Base-by-base conservation (phyloP, 2,113 vertebrate species). In the Melanostigma gelatinosum region DNA sequence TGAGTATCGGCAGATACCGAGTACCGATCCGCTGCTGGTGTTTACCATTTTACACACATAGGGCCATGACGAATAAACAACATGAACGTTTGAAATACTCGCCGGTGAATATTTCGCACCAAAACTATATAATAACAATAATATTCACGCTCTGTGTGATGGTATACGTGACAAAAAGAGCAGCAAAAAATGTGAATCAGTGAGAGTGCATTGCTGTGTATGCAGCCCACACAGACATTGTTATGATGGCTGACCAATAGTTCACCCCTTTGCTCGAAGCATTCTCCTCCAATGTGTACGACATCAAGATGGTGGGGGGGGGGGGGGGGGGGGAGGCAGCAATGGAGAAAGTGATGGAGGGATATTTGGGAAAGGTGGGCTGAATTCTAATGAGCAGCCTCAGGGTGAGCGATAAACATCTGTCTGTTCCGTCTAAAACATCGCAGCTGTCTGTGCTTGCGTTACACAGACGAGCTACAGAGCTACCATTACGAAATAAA, bases 361-460 rank as follows among this genome's bases (percentile, higher is more conserved):
- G 60, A 46, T 78, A 79, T 78, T 84, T 72, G 58, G 75, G 72
- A 85, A 86, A 88, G 82, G 79, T 86, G 87, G 44, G 22, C 63
- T 73, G 93, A 89, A 93, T 94, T 77, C 79, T 89, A 91, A 94
- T 91, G 82, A 91, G 80, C 77, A 84, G 88, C 87, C 93, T 88
- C 65, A 65, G 88, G 88, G 86, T 89, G 85, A 84, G 79, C 50
- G 54, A 90, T 89, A 92, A 89, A 93, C 90, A 93, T 91, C 88
- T 89, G 91, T 87, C 88, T 93, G 88, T 88, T 91, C 87, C 85
- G 82, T 82, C 86, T 88, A 86, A 91, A 89, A 88, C 90, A 83
- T 82, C 71, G 90, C 89, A 91, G 88, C 88, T 91, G 91, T 86
- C 85, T 87, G 82, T 16, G 78, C 84, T 69, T 2, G 63, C 84